Conservation (phyloP, 2,797 vertebrate species). For the Scomberomorus guttatus region DNA sequence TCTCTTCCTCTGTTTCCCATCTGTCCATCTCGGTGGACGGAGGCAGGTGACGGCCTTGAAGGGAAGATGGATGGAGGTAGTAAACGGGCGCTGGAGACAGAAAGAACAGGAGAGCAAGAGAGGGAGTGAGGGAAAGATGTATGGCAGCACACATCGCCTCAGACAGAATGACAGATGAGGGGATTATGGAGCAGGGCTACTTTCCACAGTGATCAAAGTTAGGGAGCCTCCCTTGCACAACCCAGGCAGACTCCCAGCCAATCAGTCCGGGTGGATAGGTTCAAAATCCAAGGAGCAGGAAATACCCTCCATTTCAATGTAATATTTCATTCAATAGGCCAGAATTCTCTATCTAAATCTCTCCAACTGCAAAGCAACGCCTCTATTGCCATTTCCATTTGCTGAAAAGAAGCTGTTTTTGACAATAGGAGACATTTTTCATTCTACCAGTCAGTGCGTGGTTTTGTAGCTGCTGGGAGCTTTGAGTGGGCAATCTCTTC, state of each 20-base stretch:
- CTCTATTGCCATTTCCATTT: conserved; percentile 43
- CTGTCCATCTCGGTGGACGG: conserved; percentile 63
- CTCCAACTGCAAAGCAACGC: conserved; percentile 23
- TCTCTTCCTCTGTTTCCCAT: conserved; percentile 59
- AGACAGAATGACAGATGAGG: conserved; percentile 87
- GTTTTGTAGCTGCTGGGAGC: conserved; percentile 3
- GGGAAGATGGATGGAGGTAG: conserved; percentile 75
- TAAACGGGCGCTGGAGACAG: conserved; percentile 60
- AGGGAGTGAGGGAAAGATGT: conserved; percentile 75
- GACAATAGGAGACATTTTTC: conserved; percentile 46
- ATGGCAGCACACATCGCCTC: conserved; percentile 78
- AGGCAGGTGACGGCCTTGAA: conserved; percentile 52
- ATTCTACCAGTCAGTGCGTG: conserved; percentile 16
- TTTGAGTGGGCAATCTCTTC: conserved; percentile 34
- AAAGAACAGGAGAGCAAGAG: conserved; percentile 56
- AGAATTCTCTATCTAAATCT: conserved; percentile 38
- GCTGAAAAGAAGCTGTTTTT: conserved; percentile 18
- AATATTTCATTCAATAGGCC: conserved; percentile 57
- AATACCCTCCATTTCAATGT: conserved; percentile 58
- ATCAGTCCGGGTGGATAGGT: conserved; percentile 46
- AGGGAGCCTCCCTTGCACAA: conserved; percentile 54
- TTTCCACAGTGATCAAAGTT: conserved; percentile 76
- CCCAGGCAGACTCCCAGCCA: conserved; percentile 64
- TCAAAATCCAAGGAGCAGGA: conserved; percentile 58
- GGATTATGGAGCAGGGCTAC: conserved; percentile 78